Evolutionary conservation across 2,888 invertebrate genomes (phyloP).

Genomic region (Microctonus hyperodae): DNA sequence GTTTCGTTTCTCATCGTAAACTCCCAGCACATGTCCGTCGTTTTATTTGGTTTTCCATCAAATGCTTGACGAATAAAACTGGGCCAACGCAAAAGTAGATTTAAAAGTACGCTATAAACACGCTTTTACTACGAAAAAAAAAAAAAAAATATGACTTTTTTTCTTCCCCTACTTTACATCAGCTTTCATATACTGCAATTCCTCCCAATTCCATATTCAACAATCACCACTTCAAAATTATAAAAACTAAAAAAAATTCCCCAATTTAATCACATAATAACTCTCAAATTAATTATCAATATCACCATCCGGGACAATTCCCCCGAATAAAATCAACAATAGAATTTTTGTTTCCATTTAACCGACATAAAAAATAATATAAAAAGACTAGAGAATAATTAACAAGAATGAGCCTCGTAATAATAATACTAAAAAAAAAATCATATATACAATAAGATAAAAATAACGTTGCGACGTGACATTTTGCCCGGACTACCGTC

Average conservation of each 20-base stretch:
- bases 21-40: not conserved
- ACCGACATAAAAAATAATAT: not conserved
- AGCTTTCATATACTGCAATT: too few relatives aligned
- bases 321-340: too few relatives aligned
- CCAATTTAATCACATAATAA: not conserved
- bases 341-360: not conserved
- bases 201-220: too few relatives aligned
- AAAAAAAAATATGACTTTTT: not conserved
- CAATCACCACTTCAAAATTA: too few relatives aligned
- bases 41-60: constrained; percentile 2
- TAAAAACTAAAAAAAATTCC: too few relatives aligned
- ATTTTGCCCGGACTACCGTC: constrained; percentile 20
- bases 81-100: not conserved
- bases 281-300: too few relatives aligned
- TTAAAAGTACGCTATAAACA: not conserved
- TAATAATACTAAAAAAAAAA: constrained; percentile 1
- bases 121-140: not conserved
- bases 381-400: not conserved
- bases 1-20: constrained; percentile 20
- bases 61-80: not conserved
- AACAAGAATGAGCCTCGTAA: not conserved
- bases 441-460: not conserved
- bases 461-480: constrained; percentile 29
- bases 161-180: not conserved
- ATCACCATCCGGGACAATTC: too few relatives aligned